Evolutionary conservation across 2,888 invertebrate species (phyloP).

Genomic region (Cyaniris semiargus): DNA sequence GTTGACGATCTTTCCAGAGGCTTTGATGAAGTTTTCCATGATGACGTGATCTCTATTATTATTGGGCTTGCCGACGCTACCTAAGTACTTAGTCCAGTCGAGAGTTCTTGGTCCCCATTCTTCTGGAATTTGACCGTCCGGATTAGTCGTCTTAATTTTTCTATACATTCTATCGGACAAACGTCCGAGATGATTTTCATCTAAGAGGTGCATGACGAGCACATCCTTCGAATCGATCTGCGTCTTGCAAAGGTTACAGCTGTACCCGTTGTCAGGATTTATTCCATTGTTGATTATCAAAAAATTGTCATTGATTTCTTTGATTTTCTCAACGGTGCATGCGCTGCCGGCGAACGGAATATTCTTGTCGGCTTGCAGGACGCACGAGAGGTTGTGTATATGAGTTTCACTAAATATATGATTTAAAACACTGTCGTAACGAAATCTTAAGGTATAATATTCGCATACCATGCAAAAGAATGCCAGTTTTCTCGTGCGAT

Average conservation of each 20-base stretch:
- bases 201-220: conserved; percentile 63
- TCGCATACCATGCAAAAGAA: conserved; percentile 76
- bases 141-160: conserved; percentile 57
- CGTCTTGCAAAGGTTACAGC: conserved; percentile 60
- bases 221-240: conserved; percentile 57
- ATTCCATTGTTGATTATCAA: conserved; percentile 57
- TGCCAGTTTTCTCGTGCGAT: conserved; percentile 71
- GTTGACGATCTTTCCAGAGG: conserved; percentile 69
- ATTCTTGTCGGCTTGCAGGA: conserved; percentile 64
- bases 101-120: conserved; percentile 74
- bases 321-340: conserved; percentile 60
- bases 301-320: conserved; percentile 66
- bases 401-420: conserved; percentile 74
- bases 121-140: conserved; percentile 64
- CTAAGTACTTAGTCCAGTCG: conserved; percentile 73
- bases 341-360: conserved; percentile 59
- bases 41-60: conserved; percentile 68
- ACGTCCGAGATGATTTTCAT: conserved; percentile 67
- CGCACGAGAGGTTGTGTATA: conserved; percentile 66
- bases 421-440: conserved; percentile 71
- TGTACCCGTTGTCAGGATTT: conserved; percentile 49
- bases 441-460: conserved; percentile 71
- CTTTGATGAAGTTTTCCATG: conserved; percentile 72
- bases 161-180: conserved; percentile 67
- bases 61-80: conserved; percentile 67